phyloP scores from a whole-genome alignment of 2,113 vertebrate genomes.

The Sphaerodactylus townsendi region DNA sequence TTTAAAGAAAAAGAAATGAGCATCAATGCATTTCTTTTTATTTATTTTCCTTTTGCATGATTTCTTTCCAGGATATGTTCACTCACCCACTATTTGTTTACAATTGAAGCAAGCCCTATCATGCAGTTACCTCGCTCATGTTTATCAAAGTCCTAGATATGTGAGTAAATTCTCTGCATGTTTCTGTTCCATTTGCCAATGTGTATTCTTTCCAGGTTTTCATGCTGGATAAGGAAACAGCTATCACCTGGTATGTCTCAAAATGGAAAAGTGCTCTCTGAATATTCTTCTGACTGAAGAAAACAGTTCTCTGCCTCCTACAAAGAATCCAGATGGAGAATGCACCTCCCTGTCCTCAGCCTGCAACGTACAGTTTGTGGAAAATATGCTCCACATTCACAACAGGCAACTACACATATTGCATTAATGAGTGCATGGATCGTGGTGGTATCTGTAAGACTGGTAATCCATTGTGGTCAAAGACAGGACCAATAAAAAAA shows the following conservation, averaged over 20 bases:
- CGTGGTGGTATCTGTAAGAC: neutral
- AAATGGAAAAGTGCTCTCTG: constrained; percentile 43
- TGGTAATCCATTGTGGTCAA: too few species aligned
- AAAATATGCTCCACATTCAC: neutral
- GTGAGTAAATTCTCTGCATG: neutral
- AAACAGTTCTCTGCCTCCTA: neutral
- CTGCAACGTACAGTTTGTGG: neutral
- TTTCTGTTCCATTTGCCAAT: constrained; percentile 31
- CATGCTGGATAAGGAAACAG: constrained; percentile 34
- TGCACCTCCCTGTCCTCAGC: neutral
- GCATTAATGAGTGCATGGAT: neutral
- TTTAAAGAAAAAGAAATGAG: constrained; percentile 13
- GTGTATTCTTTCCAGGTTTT: neutral
- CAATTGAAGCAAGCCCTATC: constrained; percentile 15
- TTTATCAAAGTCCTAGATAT: constrained; percentile 36
- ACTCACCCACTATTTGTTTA: constrained; percentile 31
- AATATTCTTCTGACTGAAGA: neutral
- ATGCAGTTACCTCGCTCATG: constrained; percentile 26
- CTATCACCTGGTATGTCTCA: constrained; percentile 45
- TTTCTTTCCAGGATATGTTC: constrained; percentile 18
- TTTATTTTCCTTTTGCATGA: constrained; percentile 16
- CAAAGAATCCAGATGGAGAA: neutral
- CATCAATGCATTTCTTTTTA: constrained; percentile 24
- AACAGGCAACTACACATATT: neutral
- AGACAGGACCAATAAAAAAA: too few species aligned